Evolutionary conservation across 2,888 invertebrate genomes (phyloP).

Genomic region (Sinopyrophorus schimmeli): DNA sequence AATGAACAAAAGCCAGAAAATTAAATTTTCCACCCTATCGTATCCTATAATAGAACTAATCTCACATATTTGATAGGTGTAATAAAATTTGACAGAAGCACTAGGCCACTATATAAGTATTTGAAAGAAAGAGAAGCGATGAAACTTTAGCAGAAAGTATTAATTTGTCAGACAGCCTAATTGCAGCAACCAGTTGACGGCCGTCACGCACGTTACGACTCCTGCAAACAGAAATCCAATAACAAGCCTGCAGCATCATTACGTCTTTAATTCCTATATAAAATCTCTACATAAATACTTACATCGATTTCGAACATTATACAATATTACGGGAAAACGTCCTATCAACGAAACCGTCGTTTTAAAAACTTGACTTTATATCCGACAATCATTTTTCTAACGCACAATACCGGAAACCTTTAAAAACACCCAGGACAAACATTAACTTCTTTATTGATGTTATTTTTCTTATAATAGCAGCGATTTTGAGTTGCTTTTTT

Average conservation of each 20-base stretch:
- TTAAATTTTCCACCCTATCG: constrained; percentile 22
- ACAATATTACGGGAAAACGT: constrained; percentile 5
- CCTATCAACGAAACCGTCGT: constrained; percentile 2
- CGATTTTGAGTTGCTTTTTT: not conserved
- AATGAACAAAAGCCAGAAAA: constrained; percentile 9
- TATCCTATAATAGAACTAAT: constrained; percentile 24
- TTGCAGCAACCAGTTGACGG: constrained; percentile 31
- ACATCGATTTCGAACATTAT: constrained; percentile 13
- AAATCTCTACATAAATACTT: constrained; percentile 17
- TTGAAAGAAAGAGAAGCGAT: constrained; percentile 24
- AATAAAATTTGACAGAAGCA: constrained; percentile 32
- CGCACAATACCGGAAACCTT: constrained; percentile 1
- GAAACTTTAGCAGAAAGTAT: constrained; percentile 30
- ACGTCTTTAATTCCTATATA: constrained; percentile 15
- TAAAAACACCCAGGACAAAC: constrained; percentile 3
- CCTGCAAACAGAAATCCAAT: constrained; percentile 33
- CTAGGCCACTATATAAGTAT: constrained; percentile 29
- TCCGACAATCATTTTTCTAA: constrained; percentile 6
- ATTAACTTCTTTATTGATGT: constrained; percentile 5
- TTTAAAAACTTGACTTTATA: constrained; percentile 15
- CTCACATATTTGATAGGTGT: constrained; percentile 24
- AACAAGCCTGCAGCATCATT: constrained; percentile 31
- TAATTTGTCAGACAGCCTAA: constrained; percentile 36
- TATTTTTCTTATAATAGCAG: no score
- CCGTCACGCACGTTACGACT: constrained; percentile 31